These are phyloP conservation scores for Mastomys coucha DNA, from an alignment of 2,113 vertebrate genomes.

Conservation along the genomic window DNA sequence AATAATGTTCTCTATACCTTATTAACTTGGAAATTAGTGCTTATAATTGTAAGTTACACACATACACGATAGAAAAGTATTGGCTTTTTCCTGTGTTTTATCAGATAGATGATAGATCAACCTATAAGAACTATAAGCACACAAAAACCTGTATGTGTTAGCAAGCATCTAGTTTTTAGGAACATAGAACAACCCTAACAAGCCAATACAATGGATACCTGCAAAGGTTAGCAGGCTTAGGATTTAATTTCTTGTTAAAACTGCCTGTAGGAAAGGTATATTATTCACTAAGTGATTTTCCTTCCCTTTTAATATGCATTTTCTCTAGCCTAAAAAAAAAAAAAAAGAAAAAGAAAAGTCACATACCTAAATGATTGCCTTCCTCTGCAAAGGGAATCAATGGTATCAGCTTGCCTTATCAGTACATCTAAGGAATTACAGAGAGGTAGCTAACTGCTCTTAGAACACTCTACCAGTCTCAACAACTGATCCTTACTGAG, in stretches of 20 bases:
- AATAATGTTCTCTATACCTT: slow-evolving; percentile 27
- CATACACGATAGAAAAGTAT: not conserved
- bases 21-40: slow-evolving; percentile 57
- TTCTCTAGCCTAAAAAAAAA: slow-evolving; percentile 62
- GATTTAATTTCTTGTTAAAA: slow-evolving; percentile 69
- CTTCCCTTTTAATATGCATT: slow-evolving; percentile 67
- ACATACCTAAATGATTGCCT: slow-evolving; percentile 10
- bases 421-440: too few relatives aligned
- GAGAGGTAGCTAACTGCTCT: too few relatives aligned
- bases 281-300: slow-evolving; percentile 57
- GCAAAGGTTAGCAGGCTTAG: slow-evolving; percentile 73
- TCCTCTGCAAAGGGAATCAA: too few relatives aligned
- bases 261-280: slow-evolving; percentile 52
- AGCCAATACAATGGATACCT: slow-evolving; percentile 61
- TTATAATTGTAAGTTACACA: not conserved
- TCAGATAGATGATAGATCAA: slow-evolving; percentile 41
- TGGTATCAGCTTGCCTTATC: too few relatives aligned
- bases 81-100: slow-evolving; percentile 19
- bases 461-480: too few relatives aligned
- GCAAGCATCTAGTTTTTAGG: slow-evolving; percentile 45
- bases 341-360: slow-evolving; percentile 57
- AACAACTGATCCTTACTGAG: slow-evolving; percentile 89
- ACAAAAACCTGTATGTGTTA: slow-evolving; percentile 55
- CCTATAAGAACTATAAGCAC: slow-evolving; percentile 52
- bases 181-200: slow-evolving; percentile 60